Percentiles rank a stretch among this genome's conserved stretches.
Evolutionary conservation across 2,797 vertebrate genomes (phyloP).

Genomic region (Acrossocheilus fasciatus): DNA sequence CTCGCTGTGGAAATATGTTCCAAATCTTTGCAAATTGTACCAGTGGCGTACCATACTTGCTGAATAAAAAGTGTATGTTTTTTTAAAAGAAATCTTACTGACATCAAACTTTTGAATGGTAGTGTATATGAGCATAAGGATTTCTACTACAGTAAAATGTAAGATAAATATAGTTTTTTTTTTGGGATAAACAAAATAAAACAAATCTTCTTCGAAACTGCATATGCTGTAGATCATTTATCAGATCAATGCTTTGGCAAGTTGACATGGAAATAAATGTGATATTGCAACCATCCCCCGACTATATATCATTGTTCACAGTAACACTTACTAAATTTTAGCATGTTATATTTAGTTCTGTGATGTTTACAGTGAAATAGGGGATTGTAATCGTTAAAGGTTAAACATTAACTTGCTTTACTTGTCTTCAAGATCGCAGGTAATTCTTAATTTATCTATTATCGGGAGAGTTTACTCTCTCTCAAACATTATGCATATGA

Average conservation of each 20-base stretch:
- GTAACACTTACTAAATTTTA: background rate
- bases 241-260: background rate
- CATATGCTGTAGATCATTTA: background rate
- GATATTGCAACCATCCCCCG: background rate
- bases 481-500: background rate
- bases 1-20: constrained; percentile 9
- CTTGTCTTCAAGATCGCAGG: too few species aligned
- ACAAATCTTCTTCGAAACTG: background rate
- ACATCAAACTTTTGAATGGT: background rate
- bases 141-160: background rate
- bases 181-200: background rate
- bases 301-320: background rate
- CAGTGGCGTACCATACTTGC: too few species aligned
- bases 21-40: background rate
- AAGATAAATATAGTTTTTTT: background rate
- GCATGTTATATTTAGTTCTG: background rate
- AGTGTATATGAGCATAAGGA: background rate
- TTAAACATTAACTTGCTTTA: too few species aligned
- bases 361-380: background rate
- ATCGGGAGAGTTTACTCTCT: background rate
- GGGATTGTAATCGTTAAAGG: background rate
- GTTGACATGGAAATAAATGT: background rate
- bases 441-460: background rate
- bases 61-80: background rate
- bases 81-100: background rate